phyloP scores from a whole-genome alignment of 2,113 vertebrate species.

The Aspidoscelis tigris region DNA sequence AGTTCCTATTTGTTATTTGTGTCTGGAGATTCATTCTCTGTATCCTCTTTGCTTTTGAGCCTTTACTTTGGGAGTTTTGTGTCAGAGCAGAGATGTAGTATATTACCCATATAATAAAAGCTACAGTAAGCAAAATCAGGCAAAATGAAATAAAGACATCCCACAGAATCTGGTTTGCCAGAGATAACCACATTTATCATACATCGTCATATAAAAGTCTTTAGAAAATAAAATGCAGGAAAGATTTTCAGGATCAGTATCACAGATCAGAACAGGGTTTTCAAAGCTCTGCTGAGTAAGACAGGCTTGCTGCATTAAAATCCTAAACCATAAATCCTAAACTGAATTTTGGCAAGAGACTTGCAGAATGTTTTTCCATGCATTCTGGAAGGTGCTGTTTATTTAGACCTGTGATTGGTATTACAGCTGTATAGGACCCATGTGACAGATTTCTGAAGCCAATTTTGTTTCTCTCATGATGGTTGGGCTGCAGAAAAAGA shows the following conservation, averaged over 20 bases:
- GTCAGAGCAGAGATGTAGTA: too few species aligned
- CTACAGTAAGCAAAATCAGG: background rate
- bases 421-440: background rate
- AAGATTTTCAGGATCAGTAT: background rate
- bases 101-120: background rate
- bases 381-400: background rate
- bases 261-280: background rate
- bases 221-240: background rate
- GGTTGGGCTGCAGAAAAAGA: background rate
- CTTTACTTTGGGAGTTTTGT: too few species aligned
- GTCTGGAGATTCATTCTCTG: too few species aligned
- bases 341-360: background rate
- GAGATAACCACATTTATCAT: too few species aligned
- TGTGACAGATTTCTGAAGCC: background rate
- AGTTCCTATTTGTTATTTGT: too few species aligned
- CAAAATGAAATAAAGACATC: background rate
- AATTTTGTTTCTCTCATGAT: background rate
- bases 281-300: background rate
- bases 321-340: background rate
- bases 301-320: background rate
- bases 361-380: background rate
- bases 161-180: background rate
- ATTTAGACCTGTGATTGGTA: too few species aligned
- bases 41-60: too few species aligned
- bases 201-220: background rate